Conservation (phyloP, 2,888 invertebrate genomes). For the Scaeva pyrastri region DNA sequence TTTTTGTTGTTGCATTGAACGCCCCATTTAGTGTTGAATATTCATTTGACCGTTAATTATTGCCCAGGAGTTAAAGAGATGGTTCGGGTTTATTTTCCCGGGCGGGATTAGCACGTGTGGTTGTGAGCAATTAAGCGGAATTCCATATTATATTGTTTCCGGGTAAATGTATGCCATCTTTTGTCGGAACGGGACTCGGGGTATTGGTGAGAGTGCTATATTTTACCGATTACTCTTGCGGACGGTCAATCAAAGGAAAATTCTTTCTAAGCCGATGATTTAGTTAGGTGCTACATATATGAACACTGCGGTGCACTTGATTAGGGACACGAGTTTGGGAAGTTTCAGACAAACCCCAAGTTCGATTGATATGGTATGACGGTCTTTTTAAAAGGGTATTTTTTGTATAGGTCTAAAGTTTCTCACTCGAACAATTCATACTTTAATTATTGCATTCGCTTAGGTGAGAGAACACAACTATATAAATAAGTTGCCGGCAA, state of each 20-base stretch:
- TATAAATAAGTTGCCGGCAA: no score
- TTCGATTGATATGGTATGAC: no score
- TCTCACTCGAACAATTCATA: no score
- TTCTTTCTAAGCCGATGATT: constrained; percentile 49
- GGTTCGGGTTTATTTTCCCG: constrained; percentile 3
- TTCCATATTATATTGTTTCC: constrained; percentile 44
- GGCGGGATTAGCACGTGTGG: constrained; percentile 46
- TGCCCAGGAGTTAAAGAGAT: constrained; percentile 49
- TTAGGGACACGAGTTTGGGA: neutral
- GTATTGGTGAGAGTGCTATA: constrained; percentile 34
- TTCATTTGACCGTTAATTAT: constrained; percentile 73
- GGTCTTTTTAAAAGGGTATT: no score
- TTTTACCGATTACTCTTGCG: constrained; percentile 60
- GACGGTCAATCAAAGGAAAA: constrained; percentile 69
- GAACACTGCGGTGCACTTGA: neutral
- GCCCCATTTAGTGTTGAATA: constrained; percentile 70
- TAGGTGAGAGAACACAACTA: no score
- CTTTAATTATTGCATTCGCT: no score
- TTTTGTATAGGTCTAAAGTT: no score
- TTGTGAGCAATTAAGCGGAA: constrained; percentile 71
- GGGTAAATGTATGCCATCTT: constrained; percentile 28
- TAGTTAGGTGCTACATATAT: neutral
- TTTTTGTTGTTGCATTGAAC: constrained; percentile 20
- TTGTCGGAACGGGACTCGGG: neutral
- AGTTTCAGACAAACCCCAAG: neutral